These are phyloP conservation scores for Acanthaster planci DNA, from an alignment of 35 echinoderm and acorn worm species.

Conservation along the genomic window DNA sequence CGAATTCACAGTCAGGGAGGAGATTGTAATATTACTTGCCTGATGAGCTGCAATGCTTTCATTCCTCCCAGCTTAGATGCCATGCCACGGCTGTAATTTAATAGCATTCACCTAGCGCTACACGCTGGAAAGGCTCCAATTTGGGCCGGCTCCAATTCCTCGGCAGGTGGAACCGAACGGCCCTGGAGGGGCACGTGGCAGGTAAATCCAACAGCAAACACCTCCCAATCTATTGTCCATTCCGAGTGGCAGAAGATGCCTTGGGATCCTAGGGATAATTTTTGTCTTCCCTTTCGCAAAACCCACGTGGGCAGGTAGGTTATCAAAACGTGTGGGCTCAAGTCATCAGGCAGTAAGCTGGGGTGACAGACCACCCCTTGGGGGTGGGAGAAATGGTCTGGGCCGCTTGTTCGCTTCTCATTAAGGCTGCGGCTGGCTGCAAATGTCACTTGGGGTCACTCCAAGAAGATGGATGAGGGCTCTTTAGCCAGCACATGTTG, in stretches of 20 bases:
- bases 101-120: conserved; percentile 16
- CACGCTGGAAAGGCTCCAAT: conserved; percentile 16
- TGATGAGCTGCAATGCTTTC: conserved; percentile 30
- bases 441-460: conserved; percentile 17
- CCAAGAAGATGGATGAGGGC: conserved; percentile 9
- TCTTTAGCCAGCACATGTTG: conserved; percentile 15
- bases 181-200: background rate
- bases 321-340: too few relatives aligned
- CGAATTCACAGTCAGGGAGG: conserved; percentile 18
- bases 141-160: conserved; percentile 5
- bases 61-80: conserved; percentile 24
- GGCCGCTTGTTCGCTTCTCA: conserved; percentile 22
- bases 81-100: conserved; percentile 2
- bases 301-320: too few relatives aligned
- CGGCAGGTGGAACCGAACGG: background rate
- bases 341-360: background rate
- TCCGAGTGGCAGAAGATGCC: background rate
- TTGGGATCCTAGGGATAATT: too few relatives aligned
- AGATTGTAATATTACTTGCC: conserved; percentile 34
- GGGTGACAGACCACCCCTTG: conserved; percentile 9
- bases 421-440: background rate
- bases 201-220: conserved; percentile 3
- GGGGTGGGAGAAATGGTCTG: background rate
- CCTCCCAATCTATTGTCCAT: background rate
- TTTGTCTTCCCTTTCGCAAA: too few relatives aligned